A percentile compares a stretch with the other conserved stretches of the same genome.
Evolutionary conservation across 2,113 vertebrate genomes (phyloP).

Genomic region (Saguinus imperator): DNA sequence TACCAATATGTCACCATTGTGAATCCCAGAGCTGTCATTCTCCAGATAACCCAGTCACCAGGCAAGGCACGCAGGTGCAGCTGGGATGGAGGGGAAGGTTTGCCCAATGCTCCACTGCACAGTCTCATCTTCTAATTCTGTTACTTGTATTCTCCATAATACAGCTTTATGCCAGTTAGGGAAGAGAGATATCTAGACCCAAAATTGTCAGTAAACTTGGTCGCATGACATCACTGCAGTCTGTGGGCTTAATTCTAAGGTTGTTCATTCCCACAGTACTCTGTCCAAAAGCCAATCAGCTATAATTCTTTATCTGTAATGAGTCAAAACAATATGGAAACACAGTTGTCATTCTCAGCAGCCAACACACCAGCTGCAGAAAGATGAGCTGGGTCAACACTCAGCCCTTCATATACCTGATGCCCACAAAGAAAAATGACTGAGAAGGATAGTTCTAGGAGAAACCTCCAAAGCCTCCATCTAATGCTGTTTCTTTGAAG

Average conservation of each 20-base stretch:
- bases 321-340: background rate
- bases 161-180: background rate
- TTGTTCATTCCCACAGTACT: background rate
- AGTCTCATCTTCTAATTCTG: background rate
- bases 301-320: background rate
- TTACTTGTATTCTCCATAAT: background rate
- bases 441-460: background rate
- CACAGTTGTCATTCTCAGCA: background rate
- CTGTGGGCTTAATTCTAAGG: background rate
- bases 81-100: background rate
- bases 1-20: background rate
- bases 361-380: background rate
- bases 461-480: background rate
- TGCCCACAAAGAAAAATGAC: background rate
- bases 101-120: background rate
- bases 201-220: background rate
- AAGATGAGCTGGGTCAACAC: rapidly evolving
- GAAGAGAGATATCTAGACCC: background rate
- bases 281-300: background rate
- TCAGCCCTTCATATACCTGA: background rate
- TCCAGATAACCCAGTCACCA: too few relatives aligned
- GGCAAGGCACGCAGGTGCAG: background rate
- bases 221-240: background rate
- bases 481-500: background rate
- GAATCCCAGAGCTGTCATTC: background rate